These are phyloP conservation scores for Gibbula magus DNA, from an alignment of 2,888 invertebrate species.

Conservation along the genomic window DNA sequence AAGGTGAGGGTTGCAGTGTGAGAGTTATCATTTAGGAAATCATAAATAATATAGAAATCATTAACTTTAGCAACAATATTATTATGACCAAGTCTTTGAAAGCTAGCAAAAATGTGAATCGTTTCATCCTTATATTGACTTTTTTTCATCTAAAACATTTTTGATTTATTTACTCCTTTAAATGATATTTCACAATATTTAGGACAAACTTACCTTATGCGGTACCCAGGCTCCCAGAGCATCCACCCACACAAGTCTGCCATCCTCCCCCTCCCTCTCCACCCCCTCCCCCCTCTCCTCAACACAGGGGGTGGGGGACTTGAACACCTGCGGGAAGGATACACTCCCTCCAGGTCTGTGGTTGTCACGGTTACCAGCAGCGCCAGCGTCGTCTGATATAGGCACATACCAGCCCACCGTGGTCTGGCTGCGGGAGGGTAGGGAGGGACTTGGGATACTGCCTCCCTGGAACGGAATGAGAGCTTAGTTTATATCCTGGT, in stretches of 20 bases:
- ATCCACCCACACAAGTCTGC: conserved; percentile 51
- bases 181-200: not conserved
- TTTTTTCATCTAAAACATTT: too few relatives aligned
- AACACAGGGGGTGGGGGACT: not conserved
- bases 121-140: too few relatives aligned
- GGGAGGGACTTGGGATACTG: not conserved
- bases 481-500: too few relatives aligned
- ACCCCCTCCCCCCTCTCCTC: not conserved
- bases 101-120: too few relatives aligned
- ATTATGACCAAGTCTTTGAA: too few relatives aligned
- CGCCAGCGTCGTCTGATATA: not conserved
- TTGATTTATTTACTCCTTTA: not conserved
- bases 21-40: too few relatives aligned
- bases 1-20: too few relatives aligned
- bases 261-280: not conserved
- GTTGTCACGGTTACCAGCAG: not conserved
- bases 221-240: conserved; percentile 63
- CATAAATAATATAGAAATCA: too few relatives aligned
- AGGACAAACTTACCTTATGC: conserved; percentile 46
- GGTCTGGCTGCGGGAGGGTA: not conserved
- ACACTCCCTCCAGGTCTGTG: not conserved
- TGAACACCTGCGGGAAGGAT: not conserved
- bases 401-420: not conserved
- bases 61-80: too few relatives aligned
- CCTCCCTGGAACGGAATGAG: conserved; percentile 11